Evolutionary conservation across 1,140 invertebrate species (phyloP), one percentile per base, ranked within the genome.

Genomic region (Dinothrombium tinctorium): DNA sequence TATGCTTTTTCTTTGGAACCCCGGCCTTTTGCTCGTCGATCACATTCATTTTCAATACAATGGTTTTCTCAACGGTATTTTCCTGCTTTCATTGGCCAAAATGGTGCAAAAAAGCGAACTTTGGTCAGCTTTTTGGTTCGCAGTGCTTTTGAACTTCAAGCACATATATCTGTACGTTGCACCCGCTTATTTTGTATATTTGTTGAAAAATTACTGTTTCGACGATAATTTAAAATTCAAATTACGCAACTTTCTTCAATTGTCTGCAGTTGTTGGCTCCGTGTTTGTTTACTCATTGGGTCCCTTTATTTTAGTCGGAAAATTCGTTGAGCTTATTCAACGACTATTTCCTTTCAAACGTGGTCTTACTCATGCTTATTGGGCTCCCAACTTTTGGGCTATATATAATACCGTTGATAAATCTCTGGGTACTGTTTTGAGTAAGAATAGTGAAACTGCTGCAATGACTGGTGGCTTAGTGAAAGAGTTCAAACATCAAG

Each of bases 11-110:
- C 57, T 92, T 3, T 65, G 70, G 25, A 95, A 95, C 63, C 71
- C 76, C 49, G 89, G 84, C 19, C 64, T 98, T 3, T 55, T 98
- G 1, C 68, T 98, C 53, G 72, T 98, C 3, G 94, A 99, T 60
- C 89, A 98, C 56, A 83, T 99, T 54, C 94, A 99, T 64, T 99
- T 99, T 59, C 94, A 99, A 57, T 99, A 99, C 54, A 99, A 99
- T 72, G 89, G 90, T 37, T 77, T 99, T 53, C 62, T 99, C 20
- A 80, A 80, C 66, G 92, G 87, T 19, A 64, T 98, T 43, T 57
- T 98, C 31, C 56, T 98, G n/a, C 54, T 90, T 17, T 90, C 89
- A 15, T 71, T 95, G 25, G 62, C 65, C 14, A 61, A 64, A 48
- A 66, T 77, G 19, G 55, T 67, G 46, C 53, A 72, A 72, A 68